Conservation (phyloP, 2,797 vertebrate genomes). For the Malurus leucopterus region DNA sequence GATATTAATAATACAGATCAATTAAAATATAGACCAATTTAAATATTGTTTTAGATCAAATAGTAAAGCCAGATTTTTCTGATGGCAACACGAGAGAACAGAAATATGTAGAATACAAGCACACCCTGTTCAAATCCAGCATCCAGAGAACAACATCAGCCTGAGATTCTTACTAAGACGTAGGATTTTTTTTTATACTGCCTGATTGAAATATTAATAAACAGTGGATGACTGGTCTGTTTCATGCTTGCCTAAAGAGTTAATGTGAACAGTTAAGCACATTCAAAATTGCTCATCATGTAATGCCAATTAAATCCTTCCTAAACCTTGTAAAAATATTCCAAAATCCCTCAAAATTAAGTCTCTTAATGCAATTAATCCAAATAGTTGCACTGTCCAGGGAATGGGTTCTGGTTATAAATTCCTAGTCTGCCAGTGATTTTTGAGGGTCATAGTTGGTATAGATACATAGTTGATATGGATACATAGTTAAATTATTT, state of each 20-base stretch:
- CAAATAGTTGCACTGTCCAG: neutral
- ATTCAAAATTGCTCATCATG: neutral
- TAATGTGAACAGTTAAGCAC: neutral
- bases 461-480: neutral
- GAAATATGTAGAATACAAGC: neutral
- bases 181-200: neutral
- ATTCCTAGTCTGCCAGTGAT: neutral
- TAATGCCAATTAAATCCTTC: constrained; percentile 41
- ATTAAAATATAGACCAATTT: neutral
- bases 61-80: neutral
- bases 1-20: neutral
- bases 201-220: neutral
- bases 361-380: constrained; percentile 17
- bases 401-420: neutral
- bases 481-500: neutral
- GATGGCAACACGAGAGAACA: neutral
- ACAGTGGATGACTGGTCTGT: neutral
- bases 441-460: neutral
- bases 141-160: accelerated
- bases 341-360: constrained; percentile 31
- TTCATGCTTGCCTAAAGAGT: neutral
- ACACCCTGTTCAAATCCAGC: neutral
- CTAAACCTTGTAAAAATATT: constrained; percentile 40
- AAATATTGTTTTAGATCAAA: neutral
- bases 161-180: neutral